Evolutionary conservation across 2,113 vertebrate genomes (phyloP).

Genomic region (Psittacula cyanocephala): DNA sequence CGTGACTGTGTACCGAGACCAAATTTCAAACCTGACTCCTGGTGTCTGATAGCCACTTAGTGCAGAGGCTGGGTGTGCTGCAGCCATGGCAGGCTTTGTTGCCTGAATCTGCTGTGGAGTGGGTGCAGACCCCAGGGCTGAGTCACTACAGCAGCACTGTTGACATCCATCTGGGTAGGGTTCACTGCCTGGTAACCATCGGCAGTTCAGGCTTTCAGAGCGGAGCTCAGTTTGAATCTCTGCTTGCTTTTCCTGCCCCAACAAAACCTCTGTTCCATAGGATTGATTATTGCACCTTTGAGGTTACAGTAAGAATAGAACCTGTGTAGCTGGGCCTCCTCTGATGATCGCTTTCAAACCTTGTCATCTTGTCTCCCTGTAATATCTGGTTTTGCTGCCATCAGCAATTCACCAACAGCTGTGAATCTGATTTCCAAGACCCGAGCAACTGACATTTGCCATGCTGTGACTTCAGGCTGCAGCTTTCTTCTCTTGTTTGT

Average conservation of each 20-base stretch:
- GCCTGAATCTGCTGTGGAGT: fast-evolving
- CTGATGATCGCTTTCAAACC: background rate
- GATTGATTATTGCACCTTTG: background rate
- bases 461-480: background rate
- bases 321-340: background rate
- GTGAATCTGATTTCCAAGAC: background rate
- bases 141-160: background rate
- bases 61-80: background rate
- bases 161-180: background rate
- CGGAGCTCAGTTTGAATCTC: background rate
- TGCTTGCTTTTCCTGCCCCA: background rate
- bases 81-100: background rate
- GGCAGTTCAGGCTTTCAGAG: background rate
- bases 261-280: background rate
- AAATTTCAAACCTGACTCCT: background rate
- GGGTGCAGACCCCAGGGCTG: background rate
- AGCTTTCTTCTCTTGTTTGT: background rate
- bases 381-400: background rate
- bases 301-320: background rate
- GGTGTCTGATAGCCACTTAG: background rate
- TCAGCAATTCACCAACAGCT: background rate
- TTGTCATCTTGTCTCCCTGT: background rate
- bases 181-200: background rate
- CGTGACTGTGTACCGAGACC: fast-evolving
- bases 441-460: background rate